Evolutionary conservation across 53 echinoderm and acorn worm species (phyloP).

Genomic region (Pentamera pediparva): DNA sequence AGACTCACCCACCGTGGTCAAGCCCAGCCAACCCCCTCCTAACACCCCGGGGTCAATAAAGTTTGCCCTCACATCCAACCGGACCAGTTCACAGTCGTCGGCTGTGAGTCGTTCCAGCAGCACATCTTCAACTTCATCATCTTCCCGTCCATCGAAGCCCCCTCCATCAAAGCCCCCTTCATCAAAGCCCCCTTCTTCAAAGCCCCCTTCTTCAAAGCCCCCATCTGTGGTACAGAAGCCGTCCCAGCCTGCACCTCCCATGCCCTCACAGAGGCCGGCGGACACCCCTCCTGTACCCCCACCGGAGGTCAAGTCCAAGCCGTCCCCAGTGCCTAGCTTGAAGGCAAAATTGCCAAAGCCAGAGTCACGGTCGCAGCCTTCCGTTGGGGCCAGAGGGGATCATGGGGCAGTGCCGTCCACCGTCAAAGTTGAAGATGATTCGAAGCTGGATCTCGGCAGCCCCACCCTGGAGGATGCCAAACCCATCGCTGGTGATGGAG

Average conservation of each 20-base stretch:
- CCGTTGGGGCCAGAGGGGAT: background rate
- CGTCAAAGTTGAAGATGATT: background rate
- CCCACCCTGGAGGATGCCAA: too few relatives aligned
- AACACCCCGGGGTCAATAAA: background rate
- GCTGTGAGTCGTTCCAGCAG: background rate
- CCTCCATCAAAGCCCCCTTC: conserved; percentile 10
- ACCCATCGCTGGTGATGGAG: too few relatives aligned
- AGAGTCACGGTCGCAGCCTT: background rate
- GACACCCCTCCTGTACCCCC: conserved; percentile 16
- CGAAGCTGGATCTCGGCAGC: background rate
- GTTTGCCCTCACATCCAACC: background rate
- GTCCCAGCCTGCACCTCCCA: background rate
- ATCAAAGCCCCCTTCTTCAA: background rate
- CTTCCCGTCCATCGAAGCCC: conserved; percentile 10
- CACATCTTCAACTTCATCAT: background rate
- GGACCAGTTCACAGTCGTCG: background rate
- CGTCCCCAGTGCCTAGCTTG: background rate
- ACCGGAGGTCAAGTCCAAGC: background rate
- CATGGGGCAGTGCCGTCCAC: background rate
- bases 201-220: conserved; percentile 3
- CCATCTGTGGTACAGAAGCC: background rate
- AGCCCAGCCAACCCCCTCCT: conserved; percentile 17
- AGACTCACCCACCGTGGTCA: too few relatives aligned
- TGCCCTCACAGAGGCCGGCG: background rate
- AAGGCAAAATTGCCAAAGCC: background rate